phyloP scores from a whole-genome alignment of 2,888 invertebrate genomes.

The Sepioteuthis lessoniana region DNA sequence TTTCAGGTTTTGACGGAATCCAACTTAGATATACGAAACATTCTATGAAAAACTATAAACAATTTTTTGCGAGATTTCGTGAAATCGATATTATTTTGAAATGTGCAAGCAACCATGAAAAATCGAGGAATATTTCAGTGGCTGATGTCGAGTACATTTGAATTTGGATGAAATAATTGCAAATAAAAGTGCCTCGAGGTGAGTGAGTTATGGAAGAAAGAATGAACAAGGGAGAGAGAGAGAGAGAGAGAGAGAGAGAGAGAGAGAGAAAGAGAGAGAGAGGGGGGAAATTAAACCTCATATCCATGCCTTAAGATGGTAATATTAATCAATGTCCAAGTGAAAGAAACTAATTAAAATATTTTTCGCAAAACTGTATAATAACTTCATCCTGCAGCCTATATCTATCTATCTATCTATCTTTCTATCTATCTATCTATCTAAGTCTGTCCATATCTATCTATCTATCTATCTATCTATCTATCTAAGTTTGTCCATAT shows the following conservation, averaged over 20 bases:
- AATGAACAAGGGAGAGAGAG: background rate
- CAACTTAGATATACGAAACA: background rate
- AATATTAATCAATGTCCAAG: too few species aligned
- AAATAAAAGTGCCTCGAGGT: background rate
- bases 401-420: background rate
- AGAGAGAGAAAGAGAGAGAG: background rate
- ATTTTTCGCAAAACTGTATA: background rate
- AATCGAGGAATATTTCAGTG: too few species aligned
- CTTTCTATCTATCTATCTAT: conserved; percentile 39
- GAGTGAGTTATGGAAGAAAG: background rate
- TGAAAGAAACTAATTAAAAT: background rate
- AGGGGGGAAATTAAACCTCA: background rate
- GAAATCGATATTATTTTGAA: too few species aligned
- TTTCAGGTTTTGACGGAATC: background rate
- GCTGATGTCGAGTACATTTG: too few species aligned
- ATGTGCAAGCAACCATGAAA: too few species aligned
- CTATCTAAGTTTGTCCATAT: too few species aligned
- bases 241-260: background rate
- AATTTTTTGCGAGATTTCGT: too few species aligned
- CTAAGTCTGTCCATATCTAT: background rate
- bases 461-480: background rate
- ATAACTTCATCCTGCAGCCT: background rate
- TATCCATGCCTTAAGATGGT: too few species aligned
- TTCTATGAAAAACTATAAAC: background rate
- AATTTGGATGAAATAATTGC: too few species aligned